Evolutionary conservation across 2,113 vertebrate genomes (phyloP).

Genomic region (Paramormyrops kingsleyae): DNA sequence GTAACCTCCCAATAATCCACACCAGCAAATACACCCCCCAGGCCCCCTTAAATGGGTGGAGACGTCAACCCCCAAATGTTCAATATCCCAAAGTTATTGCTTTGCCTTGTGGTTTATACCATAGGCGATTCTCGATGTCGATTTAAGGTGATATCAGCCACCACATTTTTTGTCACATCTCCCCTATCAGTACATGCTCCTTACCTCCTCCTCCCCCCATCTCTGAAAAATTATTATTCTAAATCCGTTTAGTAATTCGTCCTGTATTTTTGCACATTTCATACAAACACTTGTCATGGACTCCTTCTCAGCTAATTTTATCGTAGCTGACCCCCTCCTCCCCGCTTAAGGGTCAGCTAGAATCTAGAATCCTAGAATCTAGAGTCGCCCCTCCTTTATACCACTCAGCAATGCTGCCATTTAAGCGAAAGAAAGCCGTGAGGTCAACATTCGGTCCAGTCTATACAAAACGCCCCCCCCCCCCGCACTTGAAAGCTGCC

Average conservation of each 20-base stretch:
- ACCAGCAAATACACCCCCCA: neutral
- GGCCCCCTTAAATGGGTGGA: neutral
- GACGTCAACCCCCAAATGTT: neutral
- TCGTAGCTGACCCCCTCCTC: neutral
- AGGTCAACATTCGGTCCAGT: neutral
- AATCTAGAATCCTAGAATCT: too few species aligned
- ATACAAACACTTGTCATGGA: neutral
- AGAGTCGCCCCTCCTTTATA: neutral
- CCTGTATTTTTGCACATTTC: neutral
- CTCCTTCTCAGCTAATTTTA: neutral
- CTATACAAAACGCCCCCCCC: neutral
- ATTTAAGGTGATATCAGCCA: neutral
- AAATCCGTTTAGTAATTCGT: neutral
- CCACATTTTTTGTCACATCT: neutral
- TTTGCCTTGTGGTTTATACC: neutral
- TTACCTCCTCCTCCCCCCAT: neutral
- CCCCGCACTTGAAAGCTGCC: neutral
- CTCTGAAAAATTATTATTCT: neutral
- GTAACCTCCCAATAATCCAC: neutral
- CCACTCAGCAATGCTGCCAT: neutral
- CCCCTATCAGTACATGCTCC: too few species aligned
- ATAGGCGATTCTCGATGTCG: neutral
- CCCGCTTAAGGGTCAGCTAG: neutral
- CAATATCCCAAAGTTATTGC: too few species aligned
- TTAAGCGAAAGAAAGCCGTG: neutral